Evolutionary conservation across 2,888 invertebrate genomes (phyloP), one percentile per base, ranked within the genome.

Genomic region (Globia sparganii): DNA sequence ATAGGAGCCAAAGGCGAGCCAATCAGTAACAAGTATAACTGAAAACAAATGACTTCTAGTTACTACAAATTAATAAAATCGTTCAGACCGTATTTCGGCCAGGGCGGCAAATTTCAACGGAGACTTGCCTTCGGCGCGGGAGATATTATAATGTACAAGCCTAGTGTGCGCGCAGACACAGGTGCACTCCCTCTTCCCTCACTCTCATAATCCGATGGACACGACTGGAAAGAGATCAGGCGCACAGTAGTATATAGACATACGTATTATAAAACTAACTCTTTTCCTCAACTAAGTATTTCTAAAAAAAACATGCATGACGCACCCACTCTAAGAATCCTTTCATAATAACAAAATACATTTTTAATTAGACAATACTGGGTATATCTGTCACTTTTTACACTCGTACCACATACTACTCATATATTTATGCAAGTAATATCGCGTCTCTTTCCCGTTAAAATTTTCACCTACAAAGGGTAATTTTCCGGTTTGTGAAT

Each of bases 401-500:
- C 31, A 31, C 58, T 56, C 28, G 40, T 67, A 34, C 15, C 58
- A 64, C 78, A 53, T 31, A 77, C 37, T 34, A 64, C 69, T 18
- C 59, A 64, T 61, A 77, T 75, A 62, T 49, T 46, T 71, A 70
- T 80, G 65, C 74, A 84, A 37, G 74, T 84, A 85, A 90, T 87
- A 83, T 80, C 72, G 81, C 81, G 82, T 88, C 83, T 90, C 84
- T 83, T 90, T 89, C 87, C 64, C 77, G 78, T 77, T 79, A 90
- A 90, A 85, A 91, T 90, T 88, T 86, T 88, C 83, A 88, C 87
- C 87, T 82, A 88, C 88, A 90, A 92, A 90, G 89, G 86, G 85
- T 90, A 92, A 93, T 93, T 92, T 94, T 92, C 93, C 90, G 89
- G 92, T 91, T 91, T 89, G 90, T 85, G 87, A 94, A 91, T 93